phyloP scores from a whole-genome alignment of 1,140 invertebrate genomes.

The Heterodera carotae region DNA sequence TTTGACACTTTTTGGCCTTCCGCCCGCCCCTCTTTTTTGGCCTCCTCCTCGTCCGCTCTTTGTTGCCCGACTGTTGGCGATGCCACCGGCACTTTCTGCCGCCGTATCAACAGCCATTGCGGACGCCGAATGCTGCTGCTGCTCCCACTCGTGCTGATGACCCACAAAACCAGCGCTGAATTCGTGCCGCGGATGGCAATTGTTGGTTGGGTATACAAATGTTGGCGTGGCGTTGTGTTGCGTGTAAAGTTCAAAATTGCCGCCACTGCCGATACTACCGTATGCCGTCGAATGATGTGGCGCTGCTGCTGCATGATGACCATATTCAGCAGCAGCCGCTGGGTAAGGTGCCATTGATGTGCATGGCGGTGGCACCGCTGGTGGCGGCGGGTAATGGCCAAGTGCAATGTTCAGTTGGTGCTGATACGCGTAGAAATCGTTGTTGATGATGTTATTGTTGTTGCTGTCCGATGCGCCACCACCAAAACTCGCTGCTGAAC shows the following conservation, averaged over 20 bases:
- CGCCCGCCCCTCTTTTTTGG: constrained; percentile 10
- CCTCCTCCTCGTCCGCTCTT: neutral
- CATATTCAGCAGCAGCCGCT: neutral
- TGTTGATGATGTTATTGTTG: neutral
- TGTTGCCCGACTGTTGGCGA: too few relatives aligned
- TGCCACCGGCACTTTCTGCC: too few relatives aligned
- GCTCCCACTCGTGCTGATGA: neutral
- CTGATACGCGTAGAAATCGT: constrained; percentile 15
- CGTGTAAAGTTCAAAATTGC: neutral
- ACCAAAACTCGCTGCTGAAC: too few relatives aligned
- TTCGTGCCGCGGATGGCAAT: neutral
- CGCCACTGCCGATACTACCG: neutral
- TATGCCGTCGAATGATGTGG: neutral
- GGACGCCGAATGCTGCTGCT: neutral
- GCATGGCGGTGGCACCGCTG: neutral
- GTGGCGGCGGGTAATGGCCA: neutral
- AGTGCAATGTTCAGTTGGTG: neutral
- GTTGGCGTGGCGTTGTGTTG: neutral
- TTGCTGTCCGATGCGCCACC: neutral
- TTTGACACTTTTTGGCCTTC: neutral
- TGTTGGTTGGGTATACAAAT: neutral
- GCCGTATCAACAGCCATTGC: too few relatives aligned
- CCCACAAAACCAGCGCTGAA: neutral
- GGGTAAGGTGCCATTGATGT: neutral
- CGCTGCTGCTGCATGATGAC: neutral